Percentiles rank a stretch among this genome's conserved stretches.
Conservation (phyloP, 2,113 vertebrate species). For the Cyprinus carpio region DNA sequence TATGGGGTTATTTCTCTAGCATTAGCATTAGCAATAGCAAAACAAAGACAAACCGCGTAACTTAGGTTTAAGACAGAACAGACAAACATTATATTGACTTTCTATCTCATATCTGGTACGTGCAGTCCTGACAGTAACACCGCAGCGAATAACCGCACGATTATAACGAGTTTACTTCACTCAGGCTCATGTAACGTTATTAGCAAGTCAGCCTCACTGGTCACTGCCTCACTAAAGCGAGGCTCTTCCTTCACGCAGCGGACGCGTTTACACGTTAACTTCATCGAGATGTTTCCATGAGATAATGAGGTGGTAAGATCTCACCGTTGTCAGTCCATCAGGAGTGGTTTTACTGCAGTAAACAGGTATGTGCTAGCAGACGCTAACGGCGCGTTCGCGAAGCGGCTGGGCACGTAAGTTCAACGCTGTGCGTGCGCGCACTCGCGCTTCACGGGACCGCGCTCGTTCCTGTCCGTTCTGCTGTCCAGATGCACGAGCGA, state of each 20-base stretch:
- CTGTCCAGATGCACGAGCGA: too few relatives aligned
- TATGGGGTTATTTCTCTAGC: not conserved
- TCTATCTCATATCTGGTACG: not conserved
- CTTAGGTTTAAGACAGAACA: not conserved
- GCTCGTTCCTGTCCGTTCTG: too few relatives aligned
- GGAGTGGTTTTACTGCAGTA: not conserved
- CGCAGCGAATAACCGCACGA: not conserved
- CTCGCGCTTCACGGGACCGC: not conserved
- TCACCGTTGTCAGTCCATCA: slow-evolving; percentile 33
- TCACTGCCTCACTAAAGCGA: not conserved
- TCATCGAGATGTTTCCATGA: not conserved
- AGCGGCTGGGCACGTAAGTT: not conserved
- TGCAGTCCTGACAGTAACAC: not conserved
- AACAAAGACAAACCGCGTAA: not conserved
- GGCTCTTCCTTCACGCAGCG: not conserved
- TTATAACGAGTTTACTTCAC: not conserved
- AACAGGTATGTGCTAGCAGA: slow-evolving; percentile 7
- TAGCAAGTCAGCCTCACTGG: not conserved
- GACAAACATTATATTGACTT: not conserved
- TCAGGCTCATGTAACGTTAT: not conserved
- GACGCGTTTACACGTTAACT: too few relatives aligned
- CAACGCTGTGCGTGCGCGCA: not conserved
- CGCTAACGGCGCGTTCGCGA: slow-evolving; percentile 31
- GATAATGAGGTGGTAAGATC: not conserved
- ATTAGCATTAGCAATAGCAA: slow-evolving; percentile 28